A percentile compares a stretch with the other conserved stretches of the same genome.
phyloP scores from a whole-genome alignment of 2,888 invertebrate genomes.

The Teleogryllus oceanicus region DNA sequence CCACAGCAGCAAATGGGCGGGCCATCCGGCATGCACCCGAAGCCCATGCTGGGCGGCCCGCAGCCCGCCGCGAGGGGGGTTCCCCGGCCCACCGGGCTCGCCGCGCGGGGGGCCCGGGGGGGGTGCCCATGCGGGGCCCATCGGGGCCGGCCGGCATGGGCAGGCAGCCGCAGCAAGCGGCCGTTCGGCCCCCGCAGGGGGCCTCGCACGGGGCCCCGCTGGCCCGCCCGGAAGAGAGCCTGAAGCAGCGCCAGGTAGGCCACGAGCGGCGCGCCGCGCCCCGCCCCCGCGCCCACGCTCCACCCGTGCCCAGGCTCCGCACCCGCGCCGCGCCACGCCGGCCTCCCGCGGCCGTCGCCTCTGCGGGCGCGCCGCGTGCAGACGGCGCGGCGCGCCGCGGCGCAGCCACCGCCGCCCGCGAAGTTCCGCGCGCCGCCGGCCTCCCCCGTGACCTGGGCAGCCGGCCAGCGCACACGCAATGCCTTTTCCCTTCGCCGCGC shows the following conservation, averaged over 20 bases:
- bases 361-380: not conserved
- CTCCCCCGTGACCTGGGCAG: not conserved
- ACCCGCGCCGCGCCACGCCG: not conserved
- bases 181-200: constrained; percentile 24
- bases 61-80: constrained; percentile 37
- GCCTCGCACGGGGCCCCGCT: constrained; percentile 26
- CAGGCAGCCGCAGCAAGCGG: not conserved
- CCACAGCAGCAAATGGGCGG: constrained; percentile 33
- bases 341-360: not conserved
- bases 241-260: constrained; percentile 27
- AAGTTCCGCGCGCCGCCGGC: not conserved
- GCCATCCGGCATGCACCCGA: constrained; percentile 31
- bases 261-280: not conserved
- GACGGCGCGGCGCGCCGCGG: not conserved
- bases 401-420: not conserved
- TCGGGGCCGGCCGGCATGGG: constrained; percentile 28
- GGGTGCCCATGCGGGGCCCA: constrained; percentile 33
- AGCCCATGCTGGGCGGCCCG: constrained; percentile 37
- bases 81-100: constrained; percentile 36
- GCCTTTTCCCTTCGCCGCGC: not conserved
- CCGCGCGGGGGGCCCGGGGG: constrained; percentile 35
- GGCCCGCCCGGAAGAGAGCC: constrained; percentile 33
- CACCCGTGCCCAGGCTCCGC: not conserved
- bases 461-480: not conserved
- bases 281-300: not conserved